Base-by-base conservation (phyloP, 1,140 invertebrate species). In the Drosophila arizonae region DNA sequence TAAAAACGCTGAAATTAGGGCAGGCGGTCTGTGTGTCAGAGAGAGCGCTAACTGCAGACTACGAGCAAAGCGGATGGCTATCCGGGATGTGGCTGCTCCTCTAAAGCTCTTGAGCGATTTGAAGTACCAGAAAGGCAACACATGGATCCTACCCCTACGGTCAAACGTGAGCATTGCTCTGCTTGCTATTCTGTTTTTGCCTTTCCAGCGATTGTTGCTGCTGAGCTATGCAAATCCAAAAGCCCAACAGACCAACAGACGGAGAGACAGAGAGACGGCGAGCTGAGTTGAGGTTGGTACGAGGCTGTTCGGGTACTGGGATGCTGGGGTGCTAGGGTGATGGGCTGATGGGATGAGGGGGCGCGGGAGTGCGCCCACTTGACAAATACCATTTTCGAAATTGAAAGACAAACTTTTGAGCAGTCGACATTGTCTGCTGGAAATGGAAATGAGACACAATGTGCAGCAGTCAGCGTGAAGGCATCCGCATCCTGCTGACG, bases 331-430 rank as follows among this genome's bases (percentile, higher is more conserved):
- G 69, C 39, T 17, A 1, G 45, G 45, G 1, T 28, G 28, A 2
- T 17, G 13, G 21, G 52, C 43, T 26, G 8, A 6, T 4, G 21
- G 15, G 24, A 24, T 3, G 21, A 4, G 51, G 10, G 11, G 15
- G 36, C 4, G 69, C 39, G 41, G 57, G 64, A 58, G 21, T 52
- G 60, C 84, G 57, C 84, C 84, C 84, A 87, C 89, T 90, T 80
- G 85, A 87, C 89, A 90, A 90, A 90, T 90, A 90, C 89, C 89
- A 90, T 90, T 90, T 90, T 90, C 85, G 79, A 90, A 90, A 90
- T 90, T 90, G 89, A 90, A 90, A 90, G 89, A 90, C 89, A 90
- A 90, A 90, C 89, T 90, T 90, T 90, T 85, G 76, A 89, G 78
- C 79, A 89, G 84, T 89, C 76, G 84, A 79, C 82, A 77, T 77